Conservation (phyloP, 2,888 invertebrate genomes). For the Gibbula magus region DNA sequence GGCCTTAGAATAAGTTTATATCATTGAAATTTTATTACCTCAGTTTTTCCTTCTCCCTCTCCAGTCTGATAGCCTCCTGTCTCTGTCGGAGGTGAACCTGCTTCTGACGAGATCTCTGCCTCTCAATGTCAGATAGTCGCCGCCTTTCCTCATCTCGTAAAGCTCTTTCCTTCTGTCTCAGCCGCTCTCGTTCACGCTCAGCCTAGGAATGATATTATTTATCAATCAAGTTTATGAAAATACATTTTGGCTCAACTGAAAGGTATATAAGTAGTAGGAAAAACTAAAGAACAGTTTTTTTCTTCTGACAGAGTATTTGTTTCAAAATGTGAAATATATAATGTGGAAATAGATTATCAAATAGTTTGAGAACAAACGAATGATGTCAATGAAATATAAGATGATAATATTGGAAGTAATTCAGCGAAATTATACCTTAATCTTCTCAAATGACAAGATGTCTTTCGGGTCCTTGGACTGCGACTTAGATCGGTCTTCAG, state of each 20-base stretch:
- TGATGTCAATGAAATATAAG: background rate
- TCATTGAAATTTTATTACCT: conserved; percentile 46
- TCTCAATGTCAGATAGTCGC: conserved; percentile 78
- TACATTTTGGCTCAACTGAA: no score
- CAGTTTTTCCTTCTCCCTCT: conserved; percentile 76
- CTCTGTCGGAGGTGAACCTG: conserved; percentile 84
- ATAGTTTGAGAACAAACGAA: background rate
- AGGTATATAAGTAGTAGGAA: no score
- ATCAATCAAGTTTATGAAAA: no score
- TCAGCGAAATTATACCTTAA: conserved; percentile 61
- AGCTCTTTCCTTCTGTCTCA: conserved; percentile 82
- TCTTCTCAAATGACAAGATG: conserved; percentile 70
- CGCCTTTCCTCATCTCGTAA: conserved; percentile 88
- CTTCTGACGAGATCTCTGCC: conserved; percentile 84
- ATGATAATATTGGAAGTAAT: background rate
- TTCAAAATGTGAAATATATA: no score
- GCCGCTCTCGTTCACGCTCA: conserved; percentile 77
- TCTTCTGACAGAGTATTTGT: no score
- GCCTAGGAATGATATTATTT: conserved; percentile 48
- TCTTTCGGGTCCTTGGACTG: conserved; percentile 44
- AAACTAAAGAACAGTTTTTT: no score
- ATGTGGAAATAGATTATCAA: background rate
- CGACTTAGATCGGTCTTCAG: background rate
- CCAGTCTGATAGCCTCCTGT: conserved; percentile 88
- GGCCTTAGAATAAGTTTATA: no score